Evolutionary conservation across 2,888 invertebrate species (phyloP).

Genomic region (Bombylius discolor): DNA sequence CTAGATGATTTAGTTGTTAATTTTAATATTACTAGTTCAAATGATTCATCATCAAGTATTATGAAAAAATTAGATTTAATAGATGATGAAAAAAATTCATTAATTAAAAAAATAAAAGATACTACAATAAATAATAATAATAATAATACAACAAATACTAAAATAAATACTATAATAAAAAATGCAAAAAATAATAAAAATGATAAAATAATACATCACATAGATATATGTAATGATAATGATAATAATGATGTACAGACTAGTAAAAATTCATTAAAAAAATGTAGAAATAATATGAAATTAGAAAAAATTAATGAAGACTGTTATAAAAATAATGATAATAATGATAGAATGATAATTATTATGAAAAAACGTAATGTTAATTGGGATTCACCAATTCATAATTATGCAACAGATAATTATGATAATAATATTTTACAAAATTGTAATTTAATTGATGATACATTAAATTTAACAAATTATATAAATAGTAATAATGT

Average conservation of each 20-base stretch:
- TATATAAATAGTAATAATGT: no score
- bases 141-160: no score
- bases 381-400: constrained; percentile 34
- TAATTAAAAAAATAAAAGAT: no score
- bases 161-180: neutral
- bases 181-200: neutral
- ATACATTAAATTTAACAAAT: no score
- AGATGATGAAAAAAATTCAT: neutral
- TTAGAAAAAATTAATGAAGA: no score
- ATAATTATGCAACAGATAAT: constrained; percentile 25
- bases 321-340: no score
- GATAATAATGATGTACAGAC: no score
- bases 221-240: no score
- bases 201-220: neutral
- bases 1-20: neutral
- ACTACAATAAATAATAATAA: no score
- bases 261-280: no score
- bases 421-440: constrained; percentile 22
- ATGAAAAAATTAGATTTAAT: neutral
- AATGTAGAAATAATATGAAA: no score
- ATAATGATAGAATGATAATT: no score
- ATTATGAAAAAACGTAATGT: constrained; percentile 30
- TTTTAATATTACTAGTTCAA: neutral
- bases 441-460: neutral
- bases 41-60: neutral